These are phyloP conservation scores for Gastracanthus pulcherrimus DNA, from an alignment of 2,888 invertebrate genomes.

Conservation along the genomic window DNA sequence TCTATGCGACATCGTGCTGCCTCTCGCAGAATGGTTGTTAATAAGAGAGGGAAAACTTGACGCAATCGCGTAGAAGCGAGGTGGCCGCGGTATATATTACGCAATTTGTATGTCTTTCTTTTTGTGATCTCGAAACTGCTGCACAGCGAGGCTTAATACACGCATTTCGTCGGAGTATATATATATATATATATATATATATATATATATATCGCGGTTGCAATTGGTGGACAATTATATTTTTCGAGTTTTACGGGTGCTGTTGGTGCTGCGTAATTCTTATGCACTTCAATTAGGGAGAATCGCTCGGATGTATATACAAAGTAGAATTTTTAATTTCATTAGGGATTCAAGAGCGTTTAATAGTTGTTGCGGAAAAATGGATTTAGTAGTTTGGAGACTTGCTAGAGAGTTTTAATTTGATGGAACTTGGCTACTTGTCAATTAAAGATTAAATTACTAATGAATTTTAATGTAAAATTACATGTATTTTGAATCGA, in stretches of 20 bases:
- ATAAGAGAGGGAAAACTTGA: slow-evolving; percentile 36
- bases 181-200: no score
- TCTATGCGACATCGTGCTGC: background rate
- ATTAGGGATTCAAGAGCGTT: background rate
- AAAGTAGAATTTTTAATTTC: background rate
- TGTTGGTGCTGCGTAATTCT: background rate
- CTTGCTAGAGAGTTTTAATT: no score
- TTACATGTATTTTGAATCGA: no score
- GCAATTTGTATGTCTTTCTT: slow-evolving; percentile 33
- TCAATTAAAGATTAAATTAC: no score
- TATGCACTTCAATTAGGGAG: background rate
- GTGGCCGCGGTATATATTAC: background rate
- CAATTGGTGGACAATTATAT: slow-evolving; percentile 16
- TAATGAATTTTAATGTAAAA: no score
- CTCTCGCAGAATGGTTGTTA: slow-evolving; percentile 24
- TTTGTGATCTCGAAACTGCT: slow-evolving; percentile 34
- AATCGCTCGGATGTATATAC: background rate
- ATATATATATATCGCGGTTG: no score
- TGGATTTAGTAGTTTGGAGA: no score
- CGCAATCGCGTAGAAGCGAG: slow-evolving; percentile 21
- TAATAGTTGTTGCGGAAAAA: background rate
- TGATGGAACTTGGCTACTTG: no score
- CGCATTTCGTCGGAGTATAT: slow-evolving; percentile 12
- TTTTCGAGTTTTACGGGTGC: slow-evolving; percentile 3
- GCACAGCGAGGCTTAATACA: slow-evolving; percentile 16